phyloP scores from a whole-genome alignment of 2,797 vertebrate species.

The Cynopterus sphinx region DNA sequence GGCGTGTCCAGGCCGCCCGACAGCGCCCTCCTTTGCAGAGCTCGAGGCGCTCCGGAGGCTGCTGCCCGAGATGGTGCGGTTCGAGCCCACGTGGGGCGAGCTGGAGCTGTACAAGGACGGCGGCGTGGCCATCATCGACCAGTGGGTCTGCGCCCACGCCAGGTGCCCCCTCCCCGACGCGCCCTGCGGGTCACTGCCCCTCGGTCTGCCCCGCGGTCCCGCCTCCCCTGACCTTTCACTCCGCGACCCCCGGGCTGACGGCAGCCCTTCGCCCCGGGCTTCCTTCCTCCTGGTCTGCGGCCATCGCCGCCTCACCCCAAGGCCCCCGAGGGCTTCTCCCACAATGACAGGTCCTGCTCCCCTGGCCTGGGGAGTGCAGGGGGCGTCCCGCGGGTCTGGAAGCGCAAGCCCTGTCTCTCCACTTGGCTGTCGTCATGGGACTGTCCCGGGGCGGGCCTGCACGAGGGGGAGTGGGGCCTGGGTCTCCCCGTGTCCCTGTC shows the following conservation, averaged over 20 bases:
- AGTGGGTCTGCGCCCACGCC: slow-evolving; percentile 98
- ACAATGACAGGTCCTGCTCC: too few species aligned
- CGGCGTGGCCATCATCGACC: slow-evolving; percentile 97
- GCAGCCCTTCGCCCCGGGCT: too few species aligned
- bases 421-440: accelerated
- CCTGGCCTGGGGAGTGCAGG: not conserved
- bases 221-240: too few species aligned
- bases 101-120: slow-evolving; percentile 95
- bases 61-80: slow-evolving; percentile 93
- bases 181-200: too few species aligned
- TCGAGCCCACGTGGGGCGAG: slow-evolving; percentile 91
- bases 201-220: too few species aligned
- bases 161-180: slow-evolving; percentile 84
- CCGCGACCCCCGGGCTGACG: too few species aligned
- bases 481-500: not conserved
- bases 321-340: too few species aligned
- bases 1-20: too few species aligned
- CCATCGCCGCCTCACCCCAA: too few species aligned
- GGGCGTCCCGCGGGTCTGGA: accelerated
- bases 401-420: accelerated
- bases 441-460: accelerated
- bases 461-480: not conserved
- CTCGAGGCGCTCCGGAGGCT: slow-evolving; percentile 86
- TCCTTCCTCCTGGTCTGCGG: too few species aligned
- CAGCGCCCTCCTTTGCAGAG: not conserved